Base-by-base conservation (phyloP, 1,140 invertebrate genomes). In the Habropoda laboriosa region DNA sequence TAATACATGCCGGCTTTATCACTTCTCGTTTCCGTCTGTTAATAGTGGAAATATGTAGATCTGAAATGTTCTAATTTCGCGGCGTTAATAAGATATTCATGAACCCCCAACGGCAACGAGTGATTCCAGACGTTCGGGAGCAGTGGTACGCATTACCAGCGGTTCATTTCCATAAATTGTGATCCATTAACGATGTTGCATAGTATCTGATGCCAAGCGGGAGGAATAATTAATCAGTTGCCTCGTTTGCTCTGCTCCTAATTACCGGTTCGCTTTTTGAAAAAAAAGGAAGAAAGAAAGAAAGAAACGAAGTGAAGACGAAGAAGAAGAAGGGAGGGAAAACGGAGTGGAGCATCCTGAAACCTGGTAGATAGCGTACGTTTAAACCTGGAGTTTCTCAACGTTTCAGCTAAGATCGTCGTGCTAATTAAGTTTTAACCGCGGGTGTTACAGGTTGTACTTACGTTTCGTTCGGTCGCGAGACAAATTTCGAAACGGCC, bases 181-280 rank as follows among this genome's bases (percentile, higher is more conserved):
- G 68, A 51, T 68, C 67, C 16, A 32, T 55, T 70, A 70, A 70
- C 67, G 18, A 42, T 30, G 38, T 53, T 70, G 27, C 67, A 38
- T 7, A 55, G 51, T 70, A 57, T 57, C 51, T 71, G 68, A 71
- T 71, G 38, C 30, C 42, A 57, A 71, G 16, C 27, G 38, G 12
- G 38, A 42, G 18, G 68, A 57, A 58, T 71, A 71, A 71, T 71
- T 71, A 71, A 71, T 71, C 68, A 71, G 68, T 8, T 13, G 21
- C 64, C n/a, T 35, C 7, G 12, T 27, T 55, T 21, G 8, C 35
- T 24, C 13, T 10, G 67, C 12, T 30, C 3, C 21, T 71, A 57
- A 71, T 57, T 57, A 57, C 40, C 61, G 27, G 35, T 13, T 35
- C 16, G 2, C n/a, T 49, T 49, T 32, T 68, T 8, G 30, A 51